These are phyloP conservation scores for Melanchra persicariae DNA, from an alignment of 2,888 invertebrate species.

Conservation along the genomic window DNA sequence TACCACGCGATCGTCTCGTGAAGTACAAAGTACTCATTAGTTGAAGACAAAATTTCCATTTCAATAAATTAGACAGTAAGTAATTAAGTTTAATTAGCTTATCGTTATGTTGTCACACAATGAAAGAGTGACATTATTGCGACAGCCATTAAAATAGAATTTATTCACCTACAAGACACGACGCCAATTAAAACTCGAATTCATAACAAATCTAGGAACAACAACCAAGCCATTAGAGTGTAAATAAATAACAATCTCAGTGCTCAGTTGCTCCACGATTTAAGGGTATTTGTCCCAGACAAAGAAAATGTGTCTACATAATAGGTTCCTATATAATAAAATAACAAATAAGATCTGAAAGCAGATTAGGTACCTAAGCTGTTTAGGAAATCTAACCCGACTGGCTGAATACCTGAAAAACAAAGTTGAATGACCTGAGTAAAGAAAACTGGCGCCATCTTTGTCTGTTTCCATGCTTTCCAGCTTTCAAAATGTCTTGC, in stretches of 20 bases:
- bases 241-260: too few species aligned
- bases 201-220: neutral
- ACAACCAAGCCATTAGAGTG: neutral
- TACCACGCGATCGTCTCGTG: conserved; percentile 24
- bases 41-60: conserved; percentile 21
- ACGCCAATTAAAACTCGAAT: neutral
- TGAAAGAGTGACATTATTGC: neutral
- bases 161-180: neutral
- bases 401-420: neutral
- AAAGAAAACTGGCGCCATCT: neutral
- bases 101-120: conserved; percentile 3
- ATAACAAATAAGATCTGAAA: neutral
- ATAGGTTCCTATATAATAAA: neutral
- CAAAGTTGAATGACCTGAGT: neutral
- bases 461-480: neutral
- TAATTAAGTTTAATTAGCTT: conserved; percentile 9
- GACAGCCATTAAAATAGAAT: neutral
- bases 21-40: conserved; percentile 3
- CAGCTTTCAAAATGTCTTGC: neutral
- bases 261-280: neutral
- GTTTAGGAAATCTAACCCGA: neutral
- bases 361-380: neutral
- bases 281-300: neutral
- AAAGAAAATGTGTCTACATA: neutral
- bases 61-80: conserved; percentile 22